Percentiles rank a stretch among this genome's conserved stretches.
Conservation (phyloP, 2,888 invertebrate species). For the Napeogenes sylphis region DNA sequence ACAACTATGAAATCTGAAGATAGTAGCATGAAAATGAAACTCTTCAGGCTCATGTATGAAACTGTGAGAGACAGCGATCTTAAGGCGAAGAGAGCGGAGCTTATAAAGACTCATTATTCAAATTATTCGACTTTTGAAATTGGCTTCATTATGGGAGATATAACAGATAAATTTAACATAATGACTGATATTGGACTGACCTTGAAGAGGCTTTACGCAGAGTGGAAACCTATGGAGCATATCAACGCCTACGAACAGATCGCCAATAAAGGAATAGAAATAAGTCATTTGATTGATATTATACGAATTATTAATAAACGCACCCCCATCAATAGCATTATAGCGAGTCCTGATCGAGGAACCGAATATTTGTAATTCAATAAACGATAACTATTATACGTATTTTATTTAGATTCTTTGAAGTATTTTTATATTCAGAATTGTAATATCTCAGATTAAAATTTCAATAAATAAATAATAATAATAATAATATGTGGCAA, state of each 20-base stretch:
- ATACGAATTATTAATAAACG: constrained; percentile 35
- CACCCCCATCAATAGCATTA: background rate
- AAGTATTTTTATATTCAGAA: too few relatives aligned
- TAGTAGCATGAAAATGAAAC: constrained; percentile 52
- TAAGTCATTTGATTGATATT: constrained; percentile 51
- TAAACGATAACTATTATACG: too few relatives aligned
- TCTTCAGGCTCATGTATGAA: constrained; percentile 63
- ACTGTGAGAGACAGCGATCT: constrained; percentile 55
- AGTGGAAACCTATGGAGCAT: constrained; percentile 64
- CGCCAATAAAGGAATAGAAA: constrained; percentile 56
- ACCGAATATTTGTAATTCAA: too few relatives aligned
- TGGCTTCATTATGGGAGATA: constrained; percentile 54
- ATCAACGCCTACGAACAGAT: constrained; percentile 64
- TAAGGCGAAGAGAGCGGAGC: constrained; percentile 53
- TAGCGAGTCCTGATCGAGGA: background rate
- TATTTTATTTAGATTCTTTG: too few relatives aligned
- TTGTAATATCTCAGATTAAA: too few relatives aligned
- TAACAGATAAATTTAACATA: constrained; percentile 49
- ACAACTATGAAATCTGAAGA: constrained; percentile 38
- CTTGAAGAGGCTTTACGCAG: constrained; percentile 40
- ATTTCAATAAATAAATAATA: too few relatives aligned
- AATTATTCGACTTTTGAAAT: constrained; percentile 52
- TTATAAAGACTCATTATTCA: constrained; percentile 45
- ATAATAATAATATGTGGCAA: too few relatives aligned
- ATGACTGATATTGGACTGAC: constrained; percentile 52